Evolutionary conservation across 1,140 invertebrate genomes (phyloP), one percentile per base, ranked within the genome.

Genomic region (Archegozetes longisetosus): DNA sequence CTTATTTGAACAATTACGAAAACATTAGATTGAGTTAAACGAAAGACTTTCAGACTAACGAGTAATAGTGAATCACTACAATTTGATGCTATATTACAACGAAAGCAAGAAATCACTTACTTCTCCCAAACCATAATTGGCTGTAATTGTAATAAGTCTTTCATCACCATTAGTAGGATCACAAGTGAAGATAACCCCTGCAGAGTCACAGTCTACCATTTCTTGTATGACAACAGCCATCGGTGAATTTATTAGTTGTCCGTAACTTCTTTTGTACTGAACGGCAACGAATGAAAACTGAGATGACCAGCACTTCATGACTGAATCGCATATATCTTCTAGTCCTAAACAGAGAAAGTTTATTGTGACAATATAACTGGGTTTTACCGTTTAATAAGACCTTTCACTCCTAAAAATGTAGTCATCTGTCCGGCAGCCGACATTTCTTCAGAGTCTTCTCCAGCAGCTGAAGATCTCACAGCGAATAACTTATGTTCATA

Each of bases 381-480:
- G n/a, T n/a, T n/a, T n/a, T n/a, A n/a, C n/a, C n/a, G n/a, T n/a
- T n/a, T n/a, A 9, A 27, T 55, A 52, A 20, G 23, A 14, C 68
- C 72, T 25, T 70, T 69, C 29, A 84, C 76, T 2, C 84, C 84
- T 1, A 90, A 71, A 62, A 82, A 78, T 0, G 84, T 88, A 48
- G 80, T 79, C 72, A 89, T 85, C 74, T 90, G 86, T 23, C 87
- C 87, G n/a, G 87, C 86, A 3, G 83, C 81, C 0, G 85, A 88
- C 12, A 70, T 79, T 67, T 84, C 84, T 58, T 80, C 77, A 4
- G 81, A 80, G 72, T 90, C 86, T 75, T 89, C 86, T 2, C 71
- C 72, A 32, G 83, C 74, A 27, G 81, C 84, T 68, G 80, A 82
- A 2, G 79, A 81, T 53, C 80, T 66, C 14, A 82, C 74, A 23